These are phyloP conservation scores for Lerista edwardsae DNA, from an alignment of 2,797 vertebrate species.

Conservation along the genomic window DNA sequence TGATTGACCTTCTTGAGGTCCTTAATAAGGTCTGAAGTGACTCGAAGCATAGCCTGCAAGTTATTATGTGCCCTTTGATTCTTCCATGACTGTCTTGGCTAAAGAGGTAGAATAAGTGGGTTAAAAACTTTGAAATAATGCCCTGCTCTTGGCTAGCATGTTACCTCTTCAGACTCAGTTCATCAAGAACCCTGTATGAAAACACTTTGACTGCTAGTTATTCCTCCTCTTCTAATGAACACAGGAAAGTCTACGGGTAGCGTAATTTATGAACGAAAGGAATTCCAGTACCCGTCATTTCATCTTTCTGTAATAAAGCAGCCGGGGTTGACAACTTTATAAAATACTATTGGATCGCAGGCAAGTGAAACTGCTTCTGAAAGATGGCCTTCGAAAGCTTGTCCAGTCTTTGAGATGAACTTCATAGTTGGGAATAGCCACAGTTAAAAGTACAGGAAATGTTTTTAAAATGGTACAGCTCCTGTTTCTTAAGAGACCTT, in stretches of 20 bases:
- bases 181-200: slow-evolving; percentile 67
- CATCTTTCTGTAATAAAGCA: slow-evolving; percentile 66
- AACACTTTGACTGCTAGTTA: slow-evolving; percentile 46
- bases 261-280: slow-evolving; percentile 72
- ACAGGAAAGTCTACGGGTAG: slow-evolving; percentile 62
- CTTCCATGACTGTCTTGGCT: slow-evolving; percentile 28
- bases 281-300: slow-evolving; percentile 71
- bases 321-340: slow-evolving; percentile 63
- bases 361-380: slow-evolving; percentile 47
- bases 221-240: slow-evolving; percentile 70
- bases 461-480: slow-evolving; percentile 53
- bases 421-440: slow-evolving; percentile 50
- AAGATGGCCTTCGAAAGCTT: slow-evolving; percentile 36
- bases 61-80: slow-evolving; percentile 71
- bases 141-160: slow-evolving; percentile 27
- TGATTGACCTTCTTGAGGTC: slow-evolving; percentile 47
- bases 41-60: slow-evolving; percentile 63
- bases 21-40: slow-evolving; percentile 59
- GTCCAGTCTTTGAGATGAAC: slow-evolving; percentile 10
- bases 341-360: slow-evolving; percentile 58
- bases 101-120: slow-evolving; percentile 36
- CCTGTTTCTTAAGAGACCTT: slow-evolving; percentile 57
- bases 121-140: slow-evolving; percentile 44
- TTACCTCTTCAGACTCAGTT: slow-evolving; percentile 70
- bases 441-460: slow-evolving; percentile 41